phyloP scores from a whole-genome alignment of 30 jellyfish, hydroid and myxozoan genomes.

The Haliclystus octoradiatus region DNA sequence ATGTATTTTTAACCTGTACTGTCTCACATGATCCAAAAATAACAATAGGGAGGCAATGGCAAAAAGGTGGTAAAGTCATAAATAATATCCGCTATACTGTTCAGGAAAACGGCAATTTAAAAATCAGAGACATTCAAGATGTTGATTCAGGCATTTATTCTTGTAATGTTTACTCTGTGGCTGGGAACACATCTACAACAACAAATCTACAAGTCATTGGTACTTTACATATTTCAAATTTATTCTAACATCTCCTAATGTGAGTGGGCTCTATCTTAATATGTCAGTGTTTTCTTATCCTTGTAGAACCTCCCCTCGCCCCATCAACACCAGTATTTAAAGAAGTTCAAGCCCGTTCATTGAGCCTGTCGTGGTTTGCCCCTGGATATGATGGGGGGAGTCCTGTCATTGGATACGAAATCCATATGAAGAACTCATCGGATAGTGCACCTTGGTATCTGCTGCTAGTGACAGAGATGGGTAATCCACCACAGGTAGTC shows the following conservation, averaged over 20 bases:
- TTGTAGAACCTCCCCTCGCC: constrained; percentile 52
- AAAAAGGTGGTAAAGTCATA: constrained; percentile 25
- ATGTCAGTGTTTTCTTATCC: not conserved
- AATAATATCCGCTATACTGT: constrained; percentile 50
- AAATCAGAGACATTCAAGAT: constrained; percentile 43
- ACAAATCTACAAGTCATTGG: no score
- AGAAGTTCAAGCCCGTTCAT: constrained; percentile 34
- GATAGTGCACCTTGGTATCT: no score
- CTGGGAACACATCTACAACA: constrained; percentile 53
- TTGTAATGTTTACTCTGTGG: constrained; percentile 63
- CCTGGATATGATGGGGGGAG: constrained; percentile 83
- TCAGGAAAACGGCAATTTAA: constrained; percentile 48
- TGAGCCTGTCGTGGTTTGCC: constrained; percentile 62
- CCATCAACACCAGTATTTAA: constrained; percentile 74
- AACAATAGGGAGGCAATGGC: constrained; percentile 68
- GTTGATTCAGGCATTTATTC: constrained; percentile 62
- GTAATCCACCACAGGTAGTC: constrained; percentile 5
- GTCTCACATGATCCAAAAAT: constrained; percentile 68
- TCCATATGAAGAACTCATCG: not conserved
- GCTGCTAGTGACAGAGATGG: no score
- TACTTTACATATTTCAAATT: not conserved
- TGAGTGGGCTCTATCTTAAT: constrained; percentile 12
- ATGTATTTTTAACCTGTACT: constrained; percentile 46
- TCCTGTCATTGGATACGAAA: constrained; percentile 36
- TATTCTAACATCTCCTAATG: constrained; percentile 11